These are phyloP conservation scores for Pelobates cultripes DNA, from an alignment of 2,797 vertebrate genomes.

Conservation along the genomic window DNA sequence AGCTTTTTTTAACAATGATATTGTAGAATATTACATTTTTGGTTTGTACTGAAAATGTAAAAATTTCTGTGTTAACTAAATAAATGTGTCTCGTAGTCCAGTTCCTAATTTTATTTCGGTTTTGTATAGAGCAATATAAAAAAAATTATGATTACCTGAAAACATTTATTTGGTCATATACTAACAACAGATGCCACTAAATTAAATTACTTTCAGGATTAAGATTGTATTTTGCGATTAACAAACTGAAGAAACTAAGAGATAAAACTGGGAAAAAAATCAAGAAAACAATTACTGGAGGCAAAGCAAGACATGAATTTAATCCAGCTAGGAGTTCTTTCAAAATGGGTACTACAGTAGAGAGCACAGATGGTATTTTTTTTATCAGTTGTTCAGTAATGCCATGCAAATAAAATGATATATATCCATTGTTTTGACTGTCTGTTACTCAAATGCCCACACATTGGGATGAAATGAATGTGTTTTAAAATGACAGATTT, in stretches of 20 bases:
- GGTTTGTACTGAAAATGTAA: too few relatives aligned
- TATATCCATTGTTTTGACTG: slow-evolving; percentile 49
- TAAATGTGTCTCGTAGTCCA: too few relatives aligned
- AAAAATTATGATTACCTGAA: too few relatives aligned
- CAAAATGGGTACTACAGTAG: slow-evolving; percentile 30
- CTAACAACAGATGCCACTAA: too few relatives aligned
- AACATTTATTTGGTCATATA: too few relatives aligned
- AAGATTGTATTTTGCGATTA: background rate
- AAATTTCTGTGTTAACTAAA: too few relatives aligned
- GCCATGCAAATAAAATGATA: slow-evolving; percentile 7
- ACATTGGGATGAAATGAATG: slow-evolving; percentile 35
- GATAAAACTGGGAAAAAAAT: slow-evolving; percentile 1
- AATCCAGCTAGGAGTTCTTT: slow-evolving; percentile 29
- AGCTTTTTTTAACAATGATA: too few relatives aligned
- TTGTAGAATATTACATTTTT: too few relatives aligned
- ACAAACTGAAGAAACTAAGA: slow-evolving; percentile 5
- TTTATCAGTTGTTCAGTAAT: slow-evolving; percentile 43
- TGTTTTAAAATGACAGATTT: slow-evolving; percentile 12
- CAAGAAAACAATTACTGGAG: slow-evolving; percentile 13
- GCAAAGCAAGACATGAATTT: slow-evolving; percentile 26
- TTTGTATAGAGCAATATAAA: too few relatives aligned
- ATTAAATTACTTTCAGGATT: background rate
- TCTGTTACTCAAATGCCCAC: slow-evolving; percentile 41
- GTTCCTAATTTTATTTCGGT: too few relatives aligned
- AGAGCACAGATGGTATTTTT: slow-evolving; percentile 51